Evolutionary conservation across 2,888 invertebrate genomes (phyloP).

Genomic region (Bedellia somnulentella): DNA sequence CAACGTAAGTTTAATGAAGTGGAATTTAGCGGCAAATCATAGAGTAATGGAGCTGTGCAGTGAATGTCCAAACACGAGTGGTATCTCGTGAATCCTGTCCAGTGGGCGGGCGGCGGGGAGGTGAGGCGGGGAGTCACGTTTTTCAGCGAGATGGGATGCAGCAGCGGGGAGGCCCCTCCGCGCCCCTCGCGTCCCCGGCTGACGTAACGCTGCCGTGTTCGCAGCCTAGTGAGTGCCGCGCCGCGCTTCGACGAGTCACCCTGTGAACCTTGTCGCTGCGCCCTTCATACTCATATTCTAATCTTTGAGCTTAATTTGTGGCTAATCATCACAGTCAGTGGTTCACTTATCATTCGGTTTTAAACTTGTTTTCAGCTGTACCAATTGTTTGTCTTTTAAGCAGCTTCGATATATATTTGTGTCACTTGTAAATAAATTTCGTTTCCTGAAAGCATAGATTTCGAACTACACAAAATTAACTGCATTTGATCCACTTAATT

Average conservation of each 20-base stretch:
- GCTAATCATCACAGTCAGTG: too few relatives aligned
- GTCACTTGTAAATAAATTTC: too few relatives aligned
- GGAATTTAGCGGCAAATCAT: too few relatives aligned
- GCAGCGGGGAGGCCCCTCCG: conserved; percentile 37
- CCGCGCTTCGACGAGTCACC: conserved; percentile 43
- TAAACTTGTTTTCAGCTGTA: too few relatives aligned
- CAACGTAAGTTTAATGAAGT: too few relatives aligned
- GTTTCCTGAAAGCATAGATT: too few relatives aligned
- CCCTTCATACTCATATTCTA: conserved; percentile 39
- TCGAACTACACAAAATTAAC: too few relatives aligned
- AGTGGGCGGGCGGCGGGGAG: conserved; percentile 15
- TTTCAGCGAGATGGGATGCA: conserved; percentile 48
- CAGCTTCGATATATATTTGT: too few relatives aligned
- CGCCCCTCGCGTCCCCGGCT: conserved; percentile 27
- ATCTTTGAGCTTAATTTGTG: conserved; percentile 35
- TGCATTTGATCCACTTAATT: too few relatives aligned
- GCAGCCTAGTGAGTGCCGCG: conserved; percentile 56
- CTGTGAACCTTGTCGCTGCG: conserved; percentile 29
- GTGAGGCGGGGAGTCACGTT: conserved; percentile 40
- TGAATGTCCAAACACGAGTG: conserved; percentile 28
- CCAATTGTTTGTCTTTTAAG: too few relatives aligned
- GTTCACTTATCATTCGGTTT: too few relatives aligned
- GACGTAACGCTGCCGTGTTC: conserved; percentile 55
- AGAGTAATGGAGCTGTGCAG: conserved; percentile 26
- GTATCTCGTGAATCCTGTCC: conserved; percentile 8